Evolutionary conservation across 2,888 invertebrate genomes (phyloP).

Genomic region (Invenusta paracnida): DNA sequence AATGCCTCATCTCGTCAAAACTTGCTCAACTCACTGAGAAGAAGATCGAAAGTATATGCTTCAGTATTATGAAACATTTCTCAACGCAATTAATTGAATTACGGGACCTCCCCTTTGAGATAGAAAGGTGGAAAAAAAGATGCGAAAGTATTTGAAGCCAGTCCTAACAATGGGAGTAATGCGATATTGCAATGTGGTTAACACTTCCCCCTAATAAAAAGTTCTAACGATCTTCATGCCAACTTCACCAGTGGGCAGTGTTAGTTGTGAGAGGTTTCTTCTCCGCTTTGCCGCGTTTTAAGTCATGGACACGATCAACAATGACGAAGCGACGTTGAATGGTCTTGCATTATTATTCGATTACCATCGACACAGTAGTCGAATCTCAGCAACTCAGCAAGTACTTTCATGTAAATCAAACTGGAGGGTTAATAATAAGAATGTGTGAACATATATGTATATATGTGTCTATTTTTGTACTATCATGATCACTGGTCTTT

Average conservation of each 20-base stretch:
- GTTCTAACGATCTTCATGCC: neutral
- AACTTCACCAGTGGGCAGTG: neutral
- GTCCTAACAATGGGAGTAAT: neutral
- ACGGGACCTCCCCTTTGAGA: too few species aligned
- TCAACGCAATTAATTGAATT: too few species aligned
- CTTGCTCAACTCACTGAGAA: neutral
- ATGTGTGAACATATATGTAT: too few species aligned
- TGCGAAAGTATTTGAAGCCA: neutral
- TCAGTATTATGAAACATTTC: too few species aligned
- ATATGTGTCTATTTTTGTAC: too few species aligned
- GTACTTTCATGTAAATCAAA: neutral
- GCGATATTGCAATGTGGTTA: neutral
- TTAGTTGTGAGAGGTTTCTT: neutral
- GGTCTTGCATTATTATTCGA: neutral
- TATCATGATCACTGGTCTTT: too few species aligned
- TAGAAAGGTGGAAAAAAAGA: neutral
- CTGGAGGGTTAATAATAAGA: too few species aligned
- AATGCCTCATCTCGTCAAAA: neutral
- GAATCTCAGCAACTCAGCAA: neutral
- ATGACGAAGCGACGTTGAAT: neutral
- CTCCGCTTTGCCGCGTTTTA: neutral
- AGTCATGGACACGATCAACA: neutral
- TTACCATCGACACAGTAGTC: neutral
- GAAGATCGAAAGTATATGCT: too few species aligned
- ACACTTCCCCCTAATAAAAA: neutral